Evolutionary conservation across 2,797 vertebrate genomes (phyloP), one percentile per base, ranked within the genome.

Genomic region (Dipus sagitta): DNA sequence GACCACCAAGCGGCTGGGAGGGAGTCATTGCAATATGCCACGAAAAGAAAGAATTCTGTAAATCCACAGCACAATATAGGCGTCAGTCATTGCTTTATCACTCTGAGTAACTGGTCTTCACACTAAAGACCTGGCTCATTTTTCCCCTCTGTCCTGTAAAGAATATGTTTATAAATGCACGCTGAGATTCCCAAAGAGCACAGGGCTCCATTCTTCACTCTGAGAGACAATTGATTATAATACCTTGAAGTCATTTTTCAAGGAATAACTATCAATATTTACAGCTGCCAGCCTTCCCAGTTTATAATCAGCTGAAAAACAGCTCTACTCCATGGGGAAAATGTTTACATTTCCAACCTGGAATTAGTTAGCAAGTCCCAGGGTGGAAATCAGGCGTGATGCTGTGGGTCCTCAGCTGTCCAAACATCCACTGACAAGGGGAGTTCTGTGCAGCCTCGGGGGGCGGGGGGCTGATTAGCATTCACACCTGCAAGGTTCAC

Each of bases 261-360:
- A 97, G 92, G 94, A 97, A 94, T 95, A 97, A 94, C 95, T 96
- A 96, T 97, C 97, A 93, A 96, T 97, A 97, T 96, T 96, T 98
- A 96, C 93, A 97, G 97, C 97, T 97, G 96, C 95, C 96, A 97
- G 93, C 88, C 96, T 96, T 97, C 93, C 97, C 95, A 95, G 89
- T 96, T 96, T 83, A 86, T 95, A 98, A 97, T 96, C 96, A 92
- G 90, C 96, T 95, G 96, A 68, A 96, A 97, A 97, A 93, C 97
- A 95, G 96, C 96, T 96, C 97, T 96, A 84, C 86, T 96, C 97
- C 93, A 23, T 47, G 95, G 97, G 95, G 95, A 88, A 96, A 90
- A 83, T 95, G 92, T 97, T 96, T 88, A 83, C 74, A 87, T 91
- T 97, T 97, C 92, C 86, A 17, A 80, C 95, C 96, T 93, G 96